Base-by-base conservation (phyloP, 2,113 vertebrate species). In the Pedionomus torquatus region DNA sequence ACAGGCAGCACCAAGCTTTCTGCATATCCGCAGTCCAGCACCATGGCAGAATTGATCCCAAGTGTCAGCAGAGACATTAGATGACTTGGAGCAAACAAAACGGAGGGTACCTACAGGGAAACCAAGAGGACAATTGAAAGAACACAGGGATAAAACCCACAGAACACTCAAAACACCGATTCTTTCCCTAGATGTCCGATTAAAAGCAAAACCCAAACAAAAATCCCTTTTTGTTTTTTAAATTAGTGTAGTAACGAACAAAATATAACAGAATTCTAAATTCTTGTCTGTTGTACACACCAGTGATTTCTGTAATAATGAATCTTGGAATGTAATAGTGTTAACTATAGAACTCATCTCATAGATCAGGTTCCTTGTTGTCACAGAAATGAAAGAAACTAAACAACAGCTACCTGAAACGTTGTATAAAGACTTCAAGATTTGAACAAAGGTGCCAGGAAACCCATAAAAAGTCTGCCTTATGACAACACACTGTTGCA, bases 21-120 rank as follows among this genome's bases (percentile, higher is more conserved):
- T 35, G 98, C 98, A 95, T 99, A 98, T 51, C 99, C 99, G 87
- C 99, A 99, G 96, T 99, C 99, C 93, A 99, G 98, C 88, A 99
- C 99, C 96, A 99, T 98, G 33, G 99, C 99, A 64, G 99, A 99
- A 97, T 99, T 99, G 97, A 99, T 98, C 28, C 99, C 99, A 68
- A 99, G 98, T 0, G 99, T 99, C 98, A 99, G 98, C 33, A 99
- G 98, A 76, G 99, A 98, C 99, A 99, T 99, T 14, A 99, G 98
- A 88, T 99, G 99, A 93, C 99, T 98, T 6, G 99, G 99, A 83
- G 99, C 99, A 94, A 99, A 99, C n/a, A 99, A 95, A 83, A 99
- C 98, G 2, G 99, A 99, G 14, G 99, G 99, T 11, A 99, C 99
- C 99, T 99, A 70, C 3, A 37, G 12, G 84, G 70, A 97, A 69